Evolutionary conservation across 2,113 vertebrate species (phyloP), one percentile per base, ranked within the genome.

Genomic region (Scopus umbretta): DNA sequence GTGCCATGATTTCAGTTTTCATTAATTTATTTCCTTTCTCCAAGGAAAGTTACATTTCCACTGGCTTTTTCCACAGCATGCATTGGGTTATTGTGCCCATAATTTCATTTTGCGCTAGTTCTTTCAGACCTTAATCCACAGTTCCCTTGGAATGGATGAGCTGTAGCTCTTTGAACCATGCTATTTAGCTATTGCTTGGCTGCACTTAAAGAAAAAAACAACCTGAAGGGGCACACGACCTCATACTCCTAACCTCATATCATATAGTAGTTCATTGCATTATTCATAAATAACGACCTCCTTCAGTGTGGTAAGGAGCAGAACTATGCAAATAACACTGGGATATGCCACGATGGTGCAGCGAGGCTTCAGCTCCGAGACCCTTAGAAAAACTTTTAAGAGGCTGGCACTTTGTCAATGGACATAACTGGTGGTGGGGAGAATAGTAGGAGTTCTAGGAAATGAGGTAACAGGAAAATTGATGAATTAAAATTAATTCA

Each of bases 1-100:
- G 34, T 21, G 27, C 29, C 58, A 20, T 13, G 47, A 17, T 58
- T 92, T 85, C 56, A 50, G 61, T 29, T 94, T 67, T 93, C 83
- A 49, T 71, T 89, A 62, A 65, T 81, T 94, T 94, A 42, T 43
- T 71, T 87, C 43, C 73, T 61, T 89, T 95, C 78, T 82, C 80
- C 49, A 62, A 78, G 65, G 58, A 50, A 91, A 78, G 42, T 26
- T 89, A 65, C 47, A 70, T 65, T 84, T 52, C 65, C 52, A 21
- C 16, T 61, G 49, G 43, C 52, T 85, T 56, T 76, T 95, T 85
- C 82, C 62, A 84, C 71, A 59, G 63, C 36, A 26, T 22, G 22
- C 47, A 13, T 19, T 89, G 40, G 49, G 55, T 68, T 66, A 74
- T 78, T 89, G 40, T 25, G 58, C 58, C 58, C 67, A 75, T 50